A percentile compares a stretch with the other conserved stretches of the same genome.
phyloP scores from a whole-genome alignment of 2,113 vertebrate species.

The Indri indri region DNA sequence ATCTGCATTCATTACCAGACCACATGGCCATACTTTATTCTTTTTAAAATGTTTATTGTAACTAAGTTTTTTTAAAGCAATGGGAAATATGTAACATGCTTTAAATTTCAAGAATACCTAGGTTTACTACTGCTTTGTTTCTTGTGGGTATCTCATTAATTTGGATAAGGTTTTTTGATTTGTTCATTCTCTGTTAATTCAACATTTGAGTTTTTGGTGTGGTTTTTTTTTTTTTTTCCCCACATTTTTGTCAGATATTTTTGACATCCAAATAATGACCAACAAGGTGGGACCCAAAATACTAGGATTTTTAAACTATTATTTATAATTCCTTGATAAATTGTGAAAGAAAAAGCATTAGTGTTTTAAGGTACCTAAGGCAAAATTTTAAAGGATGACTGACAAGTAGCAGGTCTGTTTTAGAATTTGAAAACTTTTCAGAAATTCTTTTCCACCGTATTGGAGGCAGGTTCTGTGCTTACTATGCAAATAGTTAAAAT shows the following conservation, averaged over 20 bases:
- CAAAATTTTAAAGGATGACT: neutral
- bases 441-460: neutral
- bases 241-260: neutral
- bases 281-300: neutral
- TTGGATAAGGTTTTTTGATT: neutral
- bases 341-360: no score
- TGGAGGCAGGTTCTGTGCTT: neutral
- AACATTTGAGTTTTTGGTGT: neutral
- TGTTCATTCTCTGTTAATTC: neutral
- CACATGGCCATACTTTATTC: neutral
- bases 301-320: neutral
- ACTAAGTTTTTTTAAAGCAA: neutral
- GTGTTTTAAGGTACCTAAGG: no score
- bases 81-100: neutral
- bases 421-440: neutral
- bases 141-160: neutral
- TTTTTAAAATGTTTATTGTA: neutral
- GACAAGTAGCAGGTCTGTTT: neutral
- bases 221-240: neutral
- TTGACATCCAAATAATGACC: neutral
- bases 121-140: neutral
- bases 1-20: neutral
- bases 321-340: neutral
- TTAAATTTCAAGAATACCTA: neutral
- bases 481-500: neutral